Percentiles rank a stretch among this genome's conserved stretches.
Conservation (phyloP, 2,797 vertebrate species). For the Cephalopachus bancanus region DNA sequence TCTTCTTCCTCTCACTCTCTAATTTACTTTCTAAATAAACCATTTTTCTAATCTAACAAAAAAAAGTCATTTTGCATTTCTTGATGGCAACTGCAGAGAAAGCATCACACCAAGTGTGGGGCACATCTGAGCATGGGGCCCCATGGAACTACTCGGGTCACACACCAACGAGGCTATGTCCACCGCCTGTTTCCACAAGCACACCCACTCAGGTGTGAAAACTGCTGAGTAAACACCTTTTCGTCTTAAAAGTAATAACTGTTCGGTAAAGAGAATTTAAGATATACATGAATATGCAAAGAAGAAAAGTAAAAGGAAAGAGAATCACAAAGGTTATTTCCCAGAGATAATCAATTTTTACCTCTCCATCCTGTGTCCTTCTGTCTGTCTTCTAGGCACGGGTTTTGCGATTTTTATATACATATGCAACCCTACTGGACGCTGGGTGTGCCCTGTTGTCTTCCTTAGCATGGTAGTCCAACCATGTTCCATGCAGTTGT, state of each 20-base stretch:
- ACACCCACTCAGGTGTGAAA: background rate
- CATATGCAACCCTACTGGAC: background rate
- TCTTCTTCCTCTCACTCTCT: too few relatives aligned
- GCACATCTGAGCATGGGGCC: background rate
- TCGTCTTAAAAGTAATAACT: background rate
- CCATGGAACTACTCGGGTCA: background rate
- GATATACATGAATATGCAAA: background rate
- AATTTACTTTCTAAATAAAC: too few relatives aligned
- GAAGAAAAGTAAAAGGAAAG: background rate
- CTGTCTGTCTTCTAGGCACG: background rate
- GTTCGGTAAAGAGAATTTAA: background rate
- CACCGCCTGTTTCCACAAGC: background rate
- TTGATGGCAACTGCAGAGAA: background rate
- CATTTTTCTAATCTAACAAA: too few relatives aligned
- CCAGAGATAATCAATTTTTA: background rate
- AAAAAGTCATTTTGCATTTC: background rate
- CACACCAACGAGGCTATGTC: background rate
- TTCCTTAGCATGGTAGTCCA: background rate
- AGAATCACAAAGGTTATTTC: background rate
- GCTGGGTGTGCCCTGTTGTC: background rate
- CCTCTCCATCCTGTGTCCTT: background rate
- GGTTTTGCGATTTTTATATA: background rate
- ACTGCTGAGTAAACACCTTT: background rate
- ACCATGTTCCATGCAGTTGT: background rate
- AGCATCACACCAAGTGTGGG: background rate